Conservation (phyloP, 2,113 vertebrate genomes). For the Boulengeromyrus knoepffleri region DNA sequence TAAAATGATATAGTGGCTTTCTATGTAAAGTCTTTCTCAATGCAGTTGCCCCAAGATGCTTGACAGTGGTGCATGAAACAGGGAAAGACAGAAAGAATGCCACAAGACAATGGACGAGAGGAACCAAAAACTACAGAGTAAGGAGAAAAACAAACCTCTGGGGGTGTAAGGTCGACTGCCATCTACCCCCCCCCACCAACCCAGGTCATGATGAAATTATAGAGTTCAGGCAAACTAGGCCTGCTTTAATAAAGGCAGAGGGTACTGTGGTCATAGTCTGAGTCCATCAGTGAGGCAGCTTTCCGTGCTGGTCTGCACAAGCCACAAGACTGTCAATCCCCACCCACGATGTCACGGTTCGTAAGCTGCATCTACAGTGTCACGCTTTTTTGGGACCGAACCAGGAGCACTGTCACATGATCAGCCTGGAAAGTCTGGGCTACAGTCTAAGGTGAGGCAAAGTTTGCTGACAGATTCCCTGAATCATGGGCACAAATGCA, state of each 20-base stretch:
- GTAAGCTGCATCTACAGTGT: neutral
- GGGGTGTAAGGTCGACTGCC: neutral
- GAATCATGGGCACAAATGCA: neutral
- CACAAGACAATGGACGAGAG: neutral
- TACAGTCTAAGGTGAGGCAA: neutral
- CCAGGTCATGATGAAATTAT: too few species aligned
- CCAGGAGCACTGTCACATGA: neutral
- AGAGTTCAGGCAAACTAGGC: too few species aligned
- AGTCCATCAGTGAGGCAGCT: neutral
- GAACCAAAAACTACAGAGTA: neutral
- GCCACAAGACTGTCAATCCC: neutral
- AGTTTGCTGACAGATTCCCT: neutral
- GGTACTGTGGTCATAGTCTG: neutral
- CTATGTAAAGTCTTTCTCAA: neutral
- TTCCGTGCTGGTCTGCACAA: neutral
- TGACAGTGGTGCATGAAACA: neutral
- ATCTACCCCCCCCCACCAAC: too few species aligned
- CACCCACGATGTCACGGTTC: neutral
- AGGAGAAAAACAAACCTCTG: neutral
- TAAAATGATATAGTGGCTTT: neutral
- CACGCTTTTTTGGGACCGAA: neutral
- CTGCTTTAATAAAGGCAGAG: neutral
- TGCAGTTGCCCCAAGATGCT: neutral
- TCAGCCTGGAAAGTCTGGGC: neutral
- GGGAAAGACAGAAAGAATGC: neutral